Percentiles rank a stretch among this genome's conserved stretches.
phyloP scores from a whole-genome alignment of 2,888 invertebrate species.

The Anoplius nigerrimus region DNA sequence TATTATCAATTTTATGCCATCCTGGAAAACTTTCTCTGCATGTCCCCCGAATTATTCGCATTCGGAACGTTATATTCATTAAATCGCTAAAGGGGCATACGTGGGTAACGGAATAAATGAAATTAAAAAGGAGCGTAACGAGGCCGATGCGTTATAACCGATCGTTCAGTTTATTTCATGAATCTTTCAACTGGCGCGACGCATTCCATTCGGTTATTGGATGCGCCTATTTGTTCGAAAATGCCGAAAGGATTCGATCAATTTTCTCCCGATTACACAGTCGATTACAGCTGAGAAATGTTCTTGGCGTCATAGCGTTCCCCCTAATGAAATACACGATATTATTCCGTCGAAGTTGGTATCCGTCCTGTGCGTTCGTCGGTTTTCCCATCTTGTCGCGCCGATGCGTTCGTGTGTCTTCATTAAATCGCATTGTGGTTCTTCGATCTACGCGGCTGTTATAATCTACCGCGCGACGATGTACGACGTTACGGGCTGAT shows the following conservation, averaged over 20 bases:
- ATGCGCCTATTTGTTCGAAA: no score
- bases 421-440: constrained; percentile 51
- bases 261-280: constrained; percentile 1
- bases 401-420: constrained; percentile 39
- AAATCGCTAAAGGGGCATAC: no score
- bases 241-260: neutral
- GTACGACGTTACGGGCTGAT: constrained; percentile 34
- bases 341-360: constrained; percentile 39
- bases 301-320: constrained; percentile 19
- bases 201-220: no score
- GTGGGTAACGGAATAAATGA: no score
- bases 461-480: constrained; percentile 43
- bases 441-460: constrained; percentile 32
- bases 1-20: no score
- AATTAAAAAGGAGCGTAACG: no score
- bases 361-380: constrained; percentile 36
- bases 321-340: constrained; percentile 36
- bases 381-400: constrained; percentile 38
- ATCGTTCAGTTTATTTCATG: no score
- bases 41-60: no score
- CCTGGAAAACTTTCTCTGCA: no score
- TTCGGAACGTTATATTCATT: no score
- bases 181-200: no score
- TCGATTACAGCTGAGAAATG: constrained; percentile 6
- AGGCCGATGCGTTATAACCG: no score